Evolutionary conservation across 2,797 vertebrate species (phyloP).

Genomic region (Sitta carolinensis): DNA sequence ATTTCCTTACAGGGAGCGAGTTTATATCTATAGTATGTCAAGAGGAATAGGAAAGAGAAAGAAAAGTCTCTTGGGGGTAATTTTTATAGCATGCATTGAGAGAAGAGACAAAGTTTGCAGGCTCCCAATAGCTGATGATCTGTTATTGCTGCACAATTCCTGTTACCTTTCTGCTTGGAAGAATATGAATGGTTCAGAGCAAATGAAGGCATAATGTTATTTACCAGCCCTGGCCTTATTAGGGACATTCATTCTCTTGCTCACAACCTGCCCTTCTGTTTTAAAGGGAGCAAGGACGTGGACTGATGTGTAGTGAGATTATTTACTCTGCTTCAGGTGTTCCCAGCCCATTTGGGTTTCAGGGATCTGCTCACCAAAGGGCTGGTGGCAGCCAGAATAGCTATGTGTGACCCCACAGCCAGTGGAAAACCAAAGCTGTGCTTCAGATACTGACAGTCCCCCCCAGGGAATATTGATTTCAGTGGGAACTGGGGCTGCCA

Average conservation of each 20-base stretch:
- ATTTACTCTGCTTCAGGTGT: neutral
- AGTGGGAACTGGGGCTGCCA: neutral
- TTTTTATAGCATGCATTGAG: neutral
- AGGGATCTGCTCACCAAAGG: neutral
- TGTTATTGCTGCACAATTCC: neutral
- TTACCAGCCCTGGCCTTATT: neutral
- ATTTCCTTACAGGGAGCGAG: slow-evolving; percentile 28
- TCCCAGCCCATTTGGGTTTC: neutral
- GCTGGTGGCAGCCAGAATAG: neutral
- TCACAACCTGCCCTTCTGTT: neutral
- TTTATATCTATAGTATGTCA: slow-evolving; percentile 42
- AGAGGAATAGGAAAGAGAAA: slow-evolving; percentile 28
- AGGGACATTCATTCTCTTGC: neutral
- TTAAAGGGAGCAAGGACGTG: neutral
- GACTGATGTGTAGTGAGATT: neutral
- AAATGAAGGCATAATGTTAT: neutral
- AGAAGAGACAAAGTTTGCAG: slow-evolving; percentile 28
- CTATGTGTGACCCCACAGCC: neutral
- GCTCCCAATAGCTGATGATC: neutral
- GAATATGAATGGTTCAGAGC: neutral
- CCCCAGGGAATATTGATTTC: neutral
- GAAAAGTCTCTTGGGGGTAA: slow-evolving; percentile 14
- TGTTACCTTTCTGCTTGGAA: neutral
- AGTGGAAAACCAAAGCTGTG: neutral
- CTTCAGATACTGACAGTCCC: neutral